Percentiles rank a stretch among this genome's conserved stretches.
phyloP scores from a whole-genome alignment of 2,888 invertebrate genomes.

The Patella caerulea region DNA sequence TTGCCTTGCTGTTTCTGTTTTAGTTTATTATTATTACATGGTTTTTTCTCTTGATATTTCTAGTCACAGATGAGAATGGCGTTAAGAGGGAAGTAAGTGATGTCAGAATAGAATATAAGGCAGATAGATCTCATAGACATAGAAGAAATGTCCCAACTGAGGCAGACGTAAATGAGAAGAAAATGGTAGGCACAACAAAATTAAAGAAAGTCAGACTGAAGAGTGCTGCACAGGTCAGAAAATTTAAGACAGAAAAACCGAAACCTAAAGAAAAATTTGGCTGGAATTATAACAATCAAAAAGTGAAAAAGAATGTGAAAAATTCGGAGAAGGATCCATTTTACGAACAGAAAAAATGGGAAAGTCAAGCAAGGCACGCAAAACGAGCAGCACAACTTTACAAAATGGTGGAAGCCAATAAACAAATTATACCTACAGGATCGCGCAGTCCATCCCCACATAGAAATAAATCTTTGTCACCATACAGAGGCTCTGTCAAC shows the following conservation, averaged over 20 bases:
- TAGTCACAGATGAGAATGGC: background rate
- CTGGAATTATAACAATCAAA: slow-evolving; percentile 61
- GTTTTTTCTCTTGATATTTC: background rate
- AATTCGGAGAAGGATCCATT: slow-evolving; percentile 68
- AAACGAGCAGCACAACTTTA: slow-evolving; percentile 59
- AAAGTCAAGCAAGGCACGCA: slow-evolving; percentile 48
- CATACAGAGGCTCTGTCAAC: slow-evolving; percentile 20
- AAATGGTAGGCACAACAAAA: slow-evolving; percentile 22
- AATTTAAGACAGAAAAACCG: slow-evolving; percentile 27
- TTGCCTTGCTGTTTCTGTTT: too few species aligned
- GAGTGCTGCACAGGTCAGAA: slow-evolving; percentile 44
- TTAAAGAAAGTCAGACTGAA: slow-evolving; percentile 56
- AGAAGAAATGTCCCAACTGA: slow-evolving; percentile 21
- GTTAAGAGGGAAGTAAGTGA: slow-evolving; percentile 46
- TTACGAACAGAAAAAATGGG: slow-evolving; percentile 52
- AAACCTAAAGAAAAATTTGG: slow-evolving; percentile 43
- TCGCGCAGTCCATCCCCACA: slow-evolving; percentile 16
- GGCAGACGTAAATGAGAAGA: slow-evolving; percentile 20
- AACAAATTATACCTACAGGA: slow-evolving; percentile 50
- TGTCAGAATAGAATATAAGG: slow-evolving; percentile 53
- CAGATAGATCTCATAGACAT: too few species aligned
- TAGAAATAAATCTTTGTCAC: slow-evolving; percentile 4
- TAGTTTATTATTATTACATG: too few species aligned
- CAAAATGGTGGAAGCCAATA: slow-evolving; percentile 61
- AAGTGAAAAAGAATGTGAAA: slow-evolving; percentile 49